Conservation (phyloP, 1,140 invertebrate species). For the Listronotus oregonensis region DNA sequence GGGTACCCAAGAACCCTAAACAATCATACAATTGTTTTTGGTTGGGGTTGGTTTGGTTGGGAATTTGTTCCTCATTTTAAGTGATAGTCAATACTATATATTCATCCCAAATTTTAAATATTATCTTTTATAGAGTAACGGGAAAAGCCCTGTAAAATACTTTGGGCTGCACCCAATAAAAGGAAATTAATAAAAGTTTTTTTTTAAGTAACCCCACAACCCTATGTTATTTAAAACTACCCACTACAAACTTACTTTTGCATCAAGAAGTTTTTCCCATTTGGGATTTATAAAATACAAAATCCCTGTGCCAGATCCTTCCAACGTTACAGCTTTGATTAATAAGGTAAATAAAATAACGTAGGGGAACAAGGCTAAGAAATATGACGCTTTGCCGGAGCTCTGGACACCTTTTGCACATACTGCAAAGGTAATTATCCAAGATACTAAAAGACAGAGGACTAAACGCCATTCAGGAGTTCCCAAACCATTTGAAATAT, state of each 20-base stretch:
- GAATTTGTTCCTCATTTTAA: too few relatives aligned
- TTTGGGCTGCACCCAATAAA: too few relatives aligned
- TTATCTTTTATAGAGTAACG: too few relatives aligned
- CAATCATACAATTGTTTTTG: too few relatives aligned
- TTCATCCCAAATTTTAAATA: too few relatives aligned
- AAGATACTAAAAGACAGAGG: slow-evolving; percentile 75
- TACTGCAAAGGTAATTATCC: slow-evolving; percentile 77
- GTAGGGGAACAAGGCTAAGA: slow-evolving; percentile 86
- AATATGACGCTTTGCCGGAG: slow-evolving; percentile 80
- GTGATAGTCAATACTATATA: too few relatives aligned
- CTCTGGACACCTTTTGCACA: slow-evolving; percentile 79
- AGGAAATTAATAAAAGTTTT: too few relatives aligned
- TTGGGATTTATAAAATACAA: slow-evolving; percentile 70
- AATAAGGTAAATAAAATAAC: slow-evolving; percentile 77
- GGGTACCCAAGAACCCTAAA: too few relatives aligned
- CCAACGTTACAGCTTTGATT: slow-evolving; percentile 72
- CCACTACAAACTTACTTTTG: slow-evolving; percentile 54
- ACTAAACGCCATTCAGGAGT: slow-evolving; percentile 75
- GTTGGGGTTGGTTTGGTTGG: too few relatives aligned
- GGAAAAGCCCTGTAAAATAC: too few relatives aligned
- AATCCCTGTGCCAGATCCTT: slow-evolving; percentile 77
- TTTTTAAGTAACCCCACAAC: too few relatives aligned
- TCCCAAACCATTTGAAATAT: slow-evolving; percentile 76
- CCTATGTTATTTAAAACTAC: too few relatives aligned
- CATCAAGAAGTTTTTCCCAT: slow-evolving; percentile 66